phyloP scores from a whole-genome alignment of 2,113 vertebrate genomes.

The Meles meles region DNA sequence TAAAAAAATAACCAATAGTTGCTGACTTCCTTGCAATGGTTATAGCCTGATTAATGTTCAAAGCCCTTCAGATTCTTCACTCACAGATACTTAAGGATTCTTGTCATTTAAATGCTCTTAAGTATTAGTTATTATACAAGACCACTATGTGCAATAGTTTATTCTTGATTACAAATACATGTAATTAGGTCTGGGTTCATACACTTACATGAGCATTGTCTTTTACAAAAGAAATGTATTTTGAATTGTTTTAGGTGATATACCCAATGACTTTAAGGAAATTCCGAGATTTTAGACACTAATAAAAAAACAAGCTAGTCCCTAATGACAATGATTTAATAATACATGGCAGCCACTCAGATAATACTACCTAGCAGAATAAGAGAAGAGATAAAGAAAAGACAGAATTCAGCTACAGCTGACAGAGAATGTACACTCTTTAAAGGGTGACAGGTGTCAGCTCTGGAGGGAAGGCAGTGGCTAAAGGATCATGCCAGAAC shows the following conservation, averaged over 20 bases:
- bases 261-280: constrained; percentile 3
- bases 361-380: neutral
- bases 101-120: neutral
- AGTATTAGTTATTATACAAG: neutral
- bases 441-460: constrained; percentile 50
- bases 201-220: neutral
- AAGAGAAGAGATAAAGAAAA: constrained; percentile 20
- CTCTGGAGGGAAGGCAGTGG: constrained; percentile 29
- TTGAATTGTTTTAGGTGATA: neutral
- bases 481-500: constrained; percentile 44
- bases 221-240: neutral
- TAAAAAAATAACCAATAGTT: neutral
- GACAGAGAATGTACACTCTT: constrained; percentile 50
- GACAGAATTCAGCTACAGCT: neutral
- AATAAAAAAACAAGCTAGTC: constrained; percentile 49
- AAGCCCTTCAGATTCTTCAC: neutral
- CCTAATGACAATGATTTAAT: constrained; percentile 43
- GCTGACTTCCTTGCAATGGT: neutral
- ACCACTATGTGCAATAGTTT: neutral
- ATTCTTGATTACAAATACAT: neutral
- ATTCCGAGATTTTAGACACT: neutral
- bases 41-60: neutral
- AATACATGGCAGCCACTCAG: constrained; percentile 12
- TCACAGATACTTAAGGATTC: neutral
- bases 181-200: neutral